Evolutionary conservation across 2,888 invertebrate species (phyloP), one percentile per base, ranked within the genome.

Genomic region (Euplexia lucipara): DNA sequence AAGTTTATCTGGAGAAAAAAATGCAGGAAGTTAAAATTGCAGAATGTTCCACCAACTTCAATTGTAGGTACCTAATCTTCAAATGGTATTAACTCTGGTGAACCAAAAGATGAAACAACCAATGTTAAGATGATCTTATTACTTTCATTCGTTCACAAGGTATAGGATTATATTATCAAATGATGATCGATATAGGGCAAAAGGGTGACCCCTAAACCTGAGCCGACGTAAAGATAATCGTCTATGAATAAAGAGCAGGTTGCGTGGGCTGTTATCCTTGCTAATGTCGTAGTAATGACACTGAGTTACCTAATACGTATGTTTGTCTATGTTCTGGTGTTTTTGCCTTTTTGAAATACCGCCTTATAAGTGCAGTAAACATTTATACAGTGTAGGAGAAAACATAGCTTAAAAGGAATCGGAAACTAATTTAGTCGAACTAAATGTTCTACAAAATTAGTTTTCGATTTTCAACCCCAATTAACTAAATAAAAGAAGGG

Each of bases 131-230:
- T 30, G 26, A 51, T 32, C 45, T 60, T 52, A 52, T 52, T 41
- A 32, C 30, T 45, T 41, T 53, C 22, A 16, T 20, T 3, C 37
- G 9, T 61, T 30, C 6, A 34, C 9, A 41, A 42, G 26, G 48
- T 16, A 57, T 7, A 49, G 16, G 30, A n/a, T 20, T 35, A 58
- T 49, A 42, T 45, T 49, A 22, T 51, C 45, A 56, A 47, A 35
- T 44, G 22, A 52, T 73, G 41, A 66, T 54, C 47, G 57, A 61
- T 63, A 34, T 56, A 74, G 61, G 63, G n/a, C 66, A 45, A 51
- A 62, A 16, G 42, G 76, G 58, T 58, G 35, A 59, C 76, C 66
- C 37, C 26, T 44, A 16, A 51, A 56, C 20, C 34, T 26, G 54
- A 69, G 42, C 58, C 45, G 20, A 12, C 26, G 54, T 39, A 12